A percentile compares a stretch with the other conserved stretches of the same genome.
Conservation (phyloP, 2,888 invertebrate species). For the Pteria penguin region DNA sequence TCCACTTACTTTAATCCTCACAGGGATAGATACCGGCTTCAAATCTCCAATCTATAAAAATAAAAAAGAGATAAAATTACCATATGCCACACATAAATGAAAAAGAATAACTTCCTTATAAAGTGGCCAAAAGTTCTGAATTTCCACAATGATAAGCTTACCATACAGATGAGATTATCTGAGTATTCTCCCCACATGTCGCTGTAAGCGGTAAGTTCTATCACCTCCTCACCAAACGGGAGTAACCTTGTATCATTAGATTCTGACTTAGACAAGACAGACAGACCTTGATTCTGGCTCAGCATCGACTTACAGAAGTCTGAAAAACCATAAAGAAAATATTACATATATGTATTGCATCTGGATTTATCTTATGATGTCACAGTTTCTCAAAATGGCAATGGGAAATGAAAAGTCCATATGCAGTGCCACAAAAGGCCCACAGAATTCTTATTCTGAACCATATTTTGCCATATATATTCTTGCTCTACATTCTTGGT, state of each 20-base stretch:
- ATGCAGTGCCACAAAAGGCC: no score
- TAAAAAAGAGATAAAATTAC: neutral
- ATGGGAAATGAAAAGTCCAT: no score
- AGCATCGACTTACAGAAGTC: constrained; percentile 71
- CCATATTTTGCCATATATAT: no score
- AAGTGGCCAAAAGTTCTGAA: neutral
- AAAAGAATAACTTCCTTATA: neutral
- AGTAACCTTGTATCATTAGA: constrained; percentile 59
- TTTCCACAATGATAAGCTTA: constrained; percentile 34
- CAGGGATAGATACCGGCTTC: constrained; percentile 61
- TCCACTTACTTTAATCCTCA: constrained; percentile 73
- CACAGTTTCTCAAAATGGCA: no score
- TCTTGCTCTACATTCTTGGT: no score
- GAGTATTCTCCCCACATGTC: constrained; percentile 79
- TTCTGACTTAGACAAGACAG: constrained; percentile 70
- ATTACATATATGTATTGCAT: no score
- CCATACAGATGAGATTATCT: constrained; percentile 73
- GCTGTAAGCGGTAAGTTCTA: constrained; percentile 72
- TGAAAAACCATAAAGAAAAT: constrained; percentile 47
- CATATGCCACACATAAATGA: neutral
- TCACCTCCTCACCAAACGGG: constrained; percentile 68
- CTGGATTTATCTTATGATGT: no score
- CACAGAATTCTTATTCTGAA: no score
- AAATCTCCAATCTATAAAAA: constrained; percentile 67
- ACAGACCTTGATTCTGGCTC: constrained; percentile 69